Base-by-base conservation (phyloP, 1,140 invertebrate genomes). In the Tribolium castaneum region DNA sequence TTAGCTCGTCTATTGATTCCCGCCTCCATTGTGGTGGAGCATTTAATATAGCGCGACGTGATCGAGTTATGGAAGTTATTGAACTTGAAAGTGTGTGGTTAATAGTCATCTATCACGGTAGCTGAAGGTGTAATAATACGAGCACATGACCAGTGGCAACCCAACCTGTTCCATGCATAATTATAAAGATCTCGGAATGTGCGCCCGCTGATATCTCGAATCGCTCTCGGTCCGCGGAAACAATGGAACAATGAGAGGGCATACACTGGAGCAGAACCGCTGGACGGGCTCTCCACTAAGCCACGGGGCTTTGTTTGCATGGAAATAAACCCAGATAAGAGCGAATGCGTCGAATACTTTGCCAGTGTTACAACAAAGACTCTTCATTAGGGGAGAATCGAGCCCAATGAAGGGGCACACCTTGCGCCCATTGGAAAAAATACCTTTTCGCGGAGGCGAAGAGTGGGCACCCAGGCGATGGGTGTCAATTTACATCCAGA, bases 111-210 rank as follows among this genome's bases (percentile, higher is more conserved):
- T 45, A 72, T 72, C 77, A 72, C 54, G 39, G 77, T 78, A 78
- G 71, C 77, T 78, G 51, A 73, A 78, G 77, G 77, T 78, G 73
- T 75, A 78, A 75, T 78, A 78, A 75, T 78, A 75, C 72, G 72
- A 78, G 77, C 52, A 73, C 71, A 73, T 76, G 59, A 79, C 78
- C 78, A 76, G 78, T 79, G 78, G 78, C 78, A 76, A 76, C 30
- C 66, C 62, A 79, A 79, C 78, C 78, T 79, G 78, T 79, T 79
- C 66, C 78, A 66, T 75, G 78, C 78, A 79, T 79, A 79, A 79
- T 79, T 79, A 76, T 79, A 76, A 79, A 71, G 78, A 79, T 79
- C 74, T 79, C 16, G 74, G 66, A 39, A 45, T 72, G 78, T 70
- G 66, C 66, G 72, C 39, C 34, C 10, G 73, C 14, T 16, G 66